A percentile compares a stretch with the other conserved stretches of the same genome.
Conservation (phyloP, 2,888 invertebrate genomes). For the Cheiracanthium punctorium region DNA sequence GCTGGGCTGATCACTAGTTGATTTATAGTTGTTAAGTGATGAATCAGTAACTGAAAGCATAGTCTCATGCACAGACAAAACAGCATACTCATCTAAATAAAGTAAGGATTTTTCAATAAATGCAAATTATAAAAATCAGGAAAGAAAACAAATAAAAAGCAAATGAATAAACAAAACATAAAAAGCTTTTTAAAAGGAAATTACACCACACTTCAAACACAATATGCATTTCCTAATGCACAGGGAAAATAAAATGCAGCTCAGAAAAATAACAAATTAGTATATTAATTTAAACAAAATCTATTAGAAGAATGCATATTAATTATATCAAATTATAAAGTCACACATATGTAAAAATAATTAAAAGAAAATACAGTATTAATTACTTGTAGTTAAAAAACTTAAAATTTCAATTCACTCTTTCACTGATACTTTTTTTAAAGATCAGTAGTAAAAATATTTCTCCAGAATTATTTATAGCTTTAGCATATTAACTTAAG, state of each 20-base stretch:
- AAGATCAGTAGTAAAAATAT: too few relatives aligned
- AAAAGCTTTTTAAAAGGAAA: neutral
- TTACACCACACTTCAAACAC: neutral
- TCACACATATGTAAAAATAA: too few relatives aligned
- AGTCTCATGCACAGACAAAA: constrained; percentile 11
- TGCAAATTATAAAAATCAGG: neutral
- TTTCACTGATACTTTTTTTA: too few relatives aligned
- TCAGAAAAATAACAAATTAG: neutral
- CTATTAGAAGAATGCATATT: too few relatives aligned
- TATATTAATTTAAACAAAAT: neutral
- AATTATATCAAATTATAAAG: too few relatives aligned
- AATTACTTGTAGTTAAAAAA: too few relatives aligned
- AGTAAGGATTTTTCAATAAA: constrained; percentile 3
- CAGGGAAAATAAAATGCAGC: neutral
- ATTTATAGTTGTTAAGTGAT: neutral
- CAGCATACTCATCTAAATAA: constrained; percentile 5
- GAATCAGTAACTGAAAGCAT: neutral
- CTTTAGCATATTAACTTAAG: too few relatives aligned
- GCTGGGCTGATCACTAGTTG: neutral
- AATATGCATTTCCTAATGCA: neutral
- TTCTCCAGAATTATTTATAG: too few relatives aligned
- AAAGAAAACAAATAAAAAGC: neutral
- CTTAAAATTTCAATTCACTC: too few relatives aligned
- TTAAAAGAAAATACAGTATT: too few relatives aligned
- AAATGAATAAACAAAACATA: neutral